Percentiles rank a stretch among this genome's conserved stretches.
phyloP scores from a whole-genome alignment of 2,113 vertebrate species.

The Tyto alba region DNA sequence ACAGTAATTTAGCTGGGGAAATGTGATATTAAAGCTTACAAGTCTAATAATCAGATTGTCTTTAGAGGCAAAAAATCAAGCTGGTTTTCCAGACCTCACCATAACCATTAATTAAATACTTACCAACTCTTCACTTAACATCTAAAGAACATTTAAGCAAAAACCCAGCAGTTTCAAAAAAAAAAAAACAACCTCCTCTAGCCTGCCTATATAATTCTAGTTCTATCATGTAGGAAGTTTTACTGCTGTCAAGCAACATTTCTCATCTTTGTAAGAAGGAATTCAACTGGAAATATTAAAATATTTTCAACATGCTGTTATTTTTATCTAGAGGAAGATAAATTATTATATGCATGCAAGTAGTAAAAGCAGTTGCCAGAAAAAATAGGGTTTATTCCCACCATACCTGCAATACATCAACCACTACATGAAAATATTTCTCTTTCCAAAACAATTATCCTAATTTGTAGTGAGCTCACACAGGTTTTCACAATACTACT shows the following conservation, averaged over 20 bases:
- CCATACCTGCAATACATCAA: not conserved
- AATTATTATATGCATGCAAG: not conserved
- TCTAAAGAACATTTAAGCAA: not conserved
- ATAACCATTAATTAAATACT: not conserved
- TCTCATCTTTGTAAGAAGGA: not conserved
- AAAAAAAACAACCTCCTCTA: not conserved
- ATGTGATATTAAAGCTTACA: not conserved
- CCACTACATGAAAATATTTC: not conserved
- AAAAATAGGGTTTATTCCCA: conserved; percentile 21
- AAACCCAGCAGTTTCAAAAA: not conserved
- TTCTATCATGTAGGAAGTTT: not conserved
- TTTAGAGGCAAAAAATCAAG: conserved; percentile 12
- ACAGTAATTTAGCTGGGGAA: not conserved
- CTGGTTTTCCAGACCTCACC: not conserved
- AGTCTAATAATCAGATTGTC: not conserved
- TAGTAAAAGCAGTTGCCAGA: not conserved
- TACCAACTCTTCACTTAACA: not conserved
- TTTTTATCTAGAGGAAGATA: conserved; percentile 39
- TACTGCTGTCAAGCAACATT: conserved; percentile 6
- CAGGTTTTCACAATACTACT: not conserved
- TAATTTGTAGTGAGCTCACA: not conserved
- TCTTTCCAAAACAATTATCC: conserved; percentile 23
- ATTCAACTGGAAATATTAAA: conserved; percentile 32
- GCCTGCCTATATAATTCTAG: not conserved
- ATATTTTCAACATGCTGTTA: conserved; percentile 9